phyloP scores from a whole-genome alignment of 2,888 invertebrate genomes.

The Brachypalpus laphriformis region DNA sequence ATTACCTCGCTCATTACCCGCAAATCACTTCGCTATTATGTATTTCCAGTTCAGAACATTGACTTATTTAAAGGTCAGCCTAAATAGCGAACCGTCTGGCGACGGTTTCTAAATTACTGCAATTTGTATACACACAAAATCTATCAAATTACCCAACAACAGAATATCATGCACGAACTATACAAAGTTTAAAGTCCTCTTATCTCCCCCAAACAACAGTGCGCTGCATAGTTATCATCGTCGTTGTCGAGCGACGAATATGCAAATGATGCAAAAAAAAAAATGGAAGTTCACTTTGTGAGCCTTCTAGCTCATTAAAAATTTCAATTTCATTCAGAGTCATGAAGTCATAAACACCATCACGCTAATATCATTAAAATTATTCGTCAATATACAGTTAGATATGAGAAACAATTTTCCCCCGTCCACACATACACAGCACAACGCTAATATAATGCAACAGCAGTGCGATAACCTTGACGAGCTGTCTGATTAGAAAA shows the following conservation, averaged over 20 bases:
- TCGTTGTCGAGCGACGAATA: constrained; percentile 15
- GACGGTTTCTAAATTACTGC: constrained; percentile 19
- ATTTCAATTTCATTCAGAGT: constrained; percentile 55
- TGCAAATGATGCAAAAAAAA: constrained; percentile 39
- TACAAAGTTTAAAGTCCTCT: constrained; percentile 52
- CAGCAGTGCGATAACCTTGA: constrained; percentile 78
- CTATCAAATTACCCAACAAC: constrained; percentile 8
- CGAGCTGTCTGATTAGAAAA: constrained; percentile 80
- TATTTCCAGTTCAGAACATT: constrained; percentile 22
- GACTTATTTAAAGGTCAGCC: constrained; percentile 40
- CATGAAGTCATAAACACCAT: constrained; percentile 42
- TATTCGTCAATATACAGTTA: constrained; percentile 44
- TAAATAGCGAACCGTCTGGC: constrained; percentile 34
- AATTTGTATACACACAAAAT: constrained; percentile 17
- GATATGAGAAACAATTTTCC: background rate
- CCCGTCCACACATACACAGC: background rate
- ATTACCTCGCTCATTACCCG: constrained; percentile 5
- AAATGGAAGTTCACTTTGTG: background rate
- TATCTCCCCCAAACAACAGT: constrained; percentile 25
- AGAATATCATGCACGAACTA: background rate
- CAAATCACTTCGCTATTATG: background rate
- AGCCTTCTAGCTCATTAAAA: constrained; percentile 30
- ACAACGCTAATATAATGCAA: constrained; percentile 28
- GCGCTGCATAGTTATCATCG: constrained; percentile 1
- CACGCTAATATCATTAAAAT: background rate